Evolutionary conservation across 2,888 invertebrate species (phyloP).

Genomic region (Entomobrya multifasciata): DNA sequence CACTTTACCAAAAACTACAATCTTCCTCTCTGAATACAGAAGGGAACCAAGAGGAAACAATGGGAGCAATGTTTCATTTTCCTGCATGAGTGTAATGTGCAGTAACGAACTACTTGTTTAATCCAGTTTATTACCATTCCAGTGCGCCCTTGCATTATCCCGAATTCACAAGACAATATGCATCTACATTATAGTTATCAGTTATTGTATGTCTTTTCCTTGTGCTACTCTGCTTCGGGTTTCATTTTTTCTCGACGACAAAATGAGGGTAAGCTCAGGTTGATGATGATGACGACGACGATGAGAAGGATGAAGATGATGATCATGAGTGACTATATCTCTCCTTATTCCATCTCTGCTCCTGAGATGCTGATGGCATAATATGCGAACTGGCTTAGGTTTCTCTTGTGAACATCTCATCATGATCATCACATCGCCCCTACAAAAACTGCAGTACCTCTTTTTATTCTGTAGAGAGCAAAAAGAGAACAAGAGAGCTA

Average conservation of each 20-base stretch:
- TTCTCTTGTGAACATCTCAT: background rate
- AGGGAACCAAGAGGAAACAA: too few species aligned
- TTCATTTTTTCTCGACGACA: background rate
- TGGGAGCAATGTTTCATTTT: constrained; percentile 19
- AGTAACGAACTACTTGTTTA: constrained; percentile 44
- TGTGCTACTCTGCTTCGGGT: background rate
- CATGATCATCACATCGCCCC: background rate
- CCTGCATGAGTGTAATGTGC: background rate
- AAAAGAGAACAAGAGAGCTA: background rate
- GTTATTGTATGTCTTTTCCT: background rate
- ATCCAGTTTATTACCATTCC: constrained; percentile 44
- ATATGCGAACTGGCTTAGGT: constrained; percentile 34
- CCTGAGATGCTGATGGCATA: background rate
- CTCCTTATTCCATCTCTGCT: constrained; percentile 1
- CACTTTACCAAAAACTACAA: background rate
- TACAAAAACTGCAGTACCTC: constrained; percentile 44
- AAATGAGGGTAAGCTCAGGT: constrained; percentile 33
- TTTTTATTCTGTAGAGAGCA: background rate
- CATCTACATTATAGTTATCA: constrained; percentile 5
- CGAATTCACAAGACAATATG: constrained; percentile 14
- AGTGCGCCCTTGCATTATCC: background rate
- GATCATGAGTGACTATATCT: background rate
- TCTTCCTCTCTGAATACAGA: background rate
- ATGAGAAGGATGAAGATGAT: background rate
- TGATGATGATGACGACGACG: background rate